Conservation (phyloP, 2,797 vertebrate genomes). For the Erpetoichthys calabaricus region DNA sequence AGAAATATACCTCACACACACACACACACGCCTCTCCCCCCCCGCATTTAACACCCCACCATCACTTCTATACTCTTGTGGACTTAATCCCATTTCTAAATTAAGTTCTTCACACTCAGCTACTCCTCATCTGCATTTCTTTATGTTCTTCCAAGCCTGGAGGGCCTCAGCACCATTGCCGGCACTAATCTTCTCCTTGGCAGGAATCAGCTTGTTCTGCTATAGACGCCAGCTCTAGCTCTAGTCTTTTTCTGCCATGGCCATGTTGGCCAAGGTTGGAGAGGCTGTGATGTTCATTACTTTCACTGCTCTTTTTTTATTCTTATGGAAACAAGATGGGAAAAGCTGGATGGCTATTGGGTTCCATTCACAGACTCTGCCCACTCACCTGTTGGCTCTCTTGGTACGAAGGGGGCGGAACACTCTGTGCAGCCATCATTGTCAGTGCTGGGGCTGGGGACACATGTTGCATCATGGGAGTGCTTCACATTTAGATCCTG, state of each 20-base stretch:
- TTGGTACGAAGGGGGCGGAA: slow-evolving; percentile 95
- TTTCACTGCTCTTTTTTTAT: no score
- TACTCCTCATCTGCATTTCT: slow-evolving; percentile 67
- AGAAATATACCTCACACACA: no score
- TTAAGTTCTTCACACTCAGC: slow-evolving; percentile 80
- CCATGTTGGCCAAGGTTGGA: no score
- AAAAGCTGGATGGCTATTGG: background rate
- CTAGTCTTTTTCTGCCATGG: no score
- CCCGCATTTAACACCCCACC: background rate
- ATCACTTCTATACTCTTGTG: slow-evolving; percentile 22
- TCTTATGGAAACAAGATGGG: background rate
- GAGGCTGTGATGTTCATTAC: no score
- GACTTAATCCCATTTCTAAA: slow-evolving; percentile 67
- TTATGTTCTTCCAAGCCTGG: slow-evolving; percentile 38
- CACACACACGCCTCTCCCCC: no score
- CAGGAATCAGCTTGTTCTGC: slow-evolving; percentile 32
- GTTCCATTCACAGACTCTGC: background rate
- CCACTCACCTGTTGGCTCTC: slow-evolving; percentile 88
- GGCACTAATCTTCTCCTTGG: slow-evolving; percentile 57
- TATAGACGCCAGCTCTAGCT: slow-evolving; percentile 10
- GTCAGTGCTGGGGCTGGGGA: slow-evolving; percentile 92
- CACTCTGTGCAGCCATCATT: slow-evolving; percentile 98
- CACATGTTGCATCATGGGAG: slow-evolving; percentile 99
- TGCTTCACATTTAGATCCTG: slow-evolving; percentile 91
- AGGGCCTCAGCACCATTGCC: slow-evolving; percentile 35